Evolutionary conservation across 2,888 invertebrate species (phyloP).

Genomic region (Acholoe squamosa): DNA sequence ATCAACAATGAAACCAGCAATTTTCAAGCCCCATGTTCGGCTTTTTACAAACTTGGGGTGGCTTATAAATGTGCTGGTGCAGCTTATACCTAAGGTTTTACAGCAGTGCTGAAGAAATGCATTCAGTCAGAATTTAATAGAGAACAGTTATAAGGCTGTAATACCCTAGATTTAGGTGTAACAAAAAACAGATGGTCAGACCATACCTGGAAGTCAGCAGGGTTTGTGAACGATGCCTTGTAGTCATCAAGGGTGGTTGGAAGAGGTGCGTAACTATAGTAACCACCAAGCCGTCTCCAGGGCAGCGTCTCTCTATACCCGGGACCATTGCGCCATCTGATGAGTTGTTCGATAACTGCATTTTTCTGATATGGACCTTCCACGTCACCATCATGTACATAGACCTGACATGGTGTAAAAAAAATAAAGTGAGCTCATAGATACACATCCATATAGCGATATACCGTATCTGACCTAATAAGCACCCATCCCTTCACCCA

Average conservation of each 20-base stretch:
- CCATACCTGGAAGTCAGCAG: conserved; percentile 7
- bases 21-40: too few relatives aligned
- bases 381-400: neutral
- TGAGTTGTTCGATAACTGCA: neutral
- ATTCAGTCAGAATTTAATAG: too few relatives aligned
- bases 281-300: conserved; percentile 11
- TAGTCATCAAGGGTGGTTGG: conserved; percentile 3
- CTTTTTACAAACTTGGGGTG: too few relatives aligned
- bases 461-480: too few relatives aligned
- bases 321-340: neutral
- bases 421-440: neutral
- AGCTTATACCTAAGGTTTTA: too few relatives aligned
- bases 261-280: conserved; percentile 41
- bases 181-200: neutral
- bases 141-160: too few relatives aligned
- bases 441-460: too few relatives aligned
- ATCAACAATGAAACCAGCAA: too few relatives aligned
- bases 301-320: neutral
- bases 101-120: too few relatives aligned
- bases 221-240: neutral
- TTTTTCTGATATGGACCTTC: neutral
- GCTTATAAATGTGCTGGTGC: too few relatives aligned
- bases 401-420: neutral
- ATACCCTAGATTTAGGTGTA: too few relatives aligned
- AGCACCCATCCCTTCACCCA: too few relatives aligned